phyloP scores from a whole-genome alignment of 2,888 invertebrate genomes.

The Hypomecis atomaria region DNA sequence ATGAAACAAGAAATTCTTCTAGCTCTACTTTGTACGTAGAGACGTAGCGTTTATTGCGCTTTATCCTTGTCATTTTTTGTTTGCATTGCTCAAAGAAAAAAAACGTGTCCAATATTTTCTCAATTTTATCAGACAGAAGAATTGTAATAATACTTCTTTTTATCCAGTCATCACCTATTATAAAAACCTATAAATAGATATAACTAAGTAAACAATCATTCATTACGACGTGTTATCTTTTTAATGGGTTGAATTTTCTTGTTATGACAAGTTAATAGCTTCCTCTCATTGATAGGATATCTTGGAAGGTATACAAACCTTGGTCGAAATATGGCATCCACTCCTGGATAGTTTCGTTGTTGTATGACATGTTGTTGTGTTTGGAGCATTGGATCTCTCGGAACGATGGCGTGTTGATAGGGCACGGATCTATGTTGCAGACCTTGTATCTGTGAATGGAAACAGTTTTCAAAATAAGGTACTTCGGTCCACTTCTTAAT shows the following conservation, averaged over 20 bases:
- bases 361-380: conserved; percentile 88
- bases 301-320: conserved; percentile 69
- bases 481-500: background rate
- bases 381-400: conserved; percentile 91
- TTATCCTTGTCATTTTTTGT: too few species aligned
- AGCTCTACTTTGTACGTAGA: too few species aligned
- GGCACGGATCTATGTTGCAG: conserved; percentile 92
- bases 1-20: too few species aligned
- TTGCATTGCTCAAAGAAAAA: too few species aligned
- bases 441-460: conserved; percentile 86
- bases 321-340: conserved; percentile 91
- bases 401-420: conserved; percentile 88
- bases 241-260: background rate
- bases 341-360: conserved; percentile 86
- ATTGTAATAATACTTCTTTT: too few species aligned
- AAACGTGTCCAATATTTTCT: too few species aligned
- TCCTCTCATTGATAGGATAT: background rate
- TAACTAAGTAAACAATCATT: too few species aligned
- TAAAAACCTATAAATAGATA: too few species aligned
- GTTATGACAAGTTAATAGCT: background rate
- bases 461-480: conserved; percentile 7
- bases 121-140: too few species aligned
- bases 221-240: too few species aligned
- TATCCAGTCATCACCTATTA: too few species aligned
- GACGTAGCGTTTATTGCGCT: too few species aligned